Evolutionary conservation across 2,797 vertebrate genomes (phyloP).

Genomic region (Enteromius trimaculatus): DNA sequence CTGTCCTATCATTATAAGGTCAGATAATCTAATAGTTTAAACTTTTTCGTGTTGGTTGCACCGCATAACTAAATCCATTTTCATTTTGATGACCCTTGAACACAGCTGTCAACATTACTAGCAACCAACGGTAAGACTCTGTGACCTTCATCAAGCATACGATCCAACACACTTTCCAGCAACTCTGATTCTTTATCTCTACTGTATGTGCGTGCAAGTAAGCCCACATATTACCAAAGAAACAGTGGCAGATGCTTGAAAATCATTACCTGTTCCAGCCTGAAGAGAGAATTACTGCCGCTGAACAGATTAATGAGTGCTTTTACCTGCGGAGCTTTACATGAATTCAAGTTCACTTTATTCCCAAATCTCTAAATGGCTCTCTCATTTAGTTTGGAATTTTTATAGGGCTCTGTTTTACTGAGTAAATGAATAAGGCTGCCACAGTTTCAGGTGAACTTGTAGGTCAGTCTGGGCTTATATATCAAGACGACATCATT

Average conservation of each 20-base stretch:
- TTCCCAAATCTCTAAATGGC: neutral
- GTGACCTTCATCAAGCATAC: neutral
- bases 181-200: neutral
- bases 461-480: neutral
- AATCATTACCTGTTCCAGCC: neutral
- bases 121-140: neutral
- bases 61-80: neutral
- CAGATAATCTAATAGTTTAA: neutral
- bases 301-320: constrained; percentile 4
- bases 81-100: neutral
- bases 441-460: neutral
- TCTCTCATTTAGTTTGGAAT: neutral
- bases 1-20: neutral
- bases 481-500: neutral
- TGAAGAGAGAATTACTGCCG: constrained; percentile 18
- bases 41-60: neutral
- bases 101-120: neutral
- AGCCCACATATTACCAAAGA: neutral
- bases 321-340: neutral
- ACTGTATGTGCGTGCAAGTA: neutral
- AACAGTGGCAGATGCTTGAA: constrained; percentile 18
- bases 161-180: neutral
- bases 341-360: neutral
- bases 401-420: constrained; percentile 3
- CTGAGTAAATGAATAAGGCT: neutral